phyloP scores from a whole-genome alignment of 37 sponge, comb jelly and placozoan genomes.

The Diacarnus erythraeanus region DNA sequence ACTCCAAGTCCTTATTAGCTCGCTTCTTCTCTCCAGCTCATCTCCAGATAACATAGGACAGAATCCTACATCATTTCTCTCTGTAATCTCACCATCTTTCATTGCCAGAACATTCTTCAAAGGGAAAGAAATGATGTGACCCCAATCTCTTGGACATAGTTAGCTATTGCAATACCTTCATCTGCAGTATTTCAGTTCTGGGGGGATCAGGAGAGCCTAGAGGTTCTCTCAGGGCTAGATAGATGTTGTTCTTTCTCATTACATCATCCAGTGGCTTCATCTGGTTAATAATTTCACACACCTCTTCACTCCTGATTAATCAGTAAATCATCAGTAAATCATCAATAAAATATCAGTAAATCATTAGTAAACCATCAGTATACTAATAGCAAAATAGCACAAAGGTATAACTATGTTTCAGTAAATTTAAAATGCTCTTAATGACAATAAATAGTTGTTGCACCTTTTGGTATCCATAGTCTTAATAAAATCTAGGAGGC shows the following conservation, averaged over 20 bases:
- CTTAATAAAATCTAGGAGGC: neutral
- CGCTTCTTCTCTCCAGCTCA: neutral
- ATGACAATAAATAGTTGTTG: constrained; percentile 3
- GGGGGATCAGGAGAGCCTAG: neutral
- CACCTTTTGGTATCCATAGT: neutral
- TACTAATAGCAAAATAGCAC: no score
- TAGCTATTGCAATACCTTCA: neutral
- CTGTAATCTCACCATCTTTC: no score
- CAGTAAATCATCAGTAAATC: neutral
- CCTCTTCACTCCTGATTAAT: neutral
- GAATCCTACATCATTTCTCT: no score
- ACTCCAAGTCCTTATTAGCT: no score
- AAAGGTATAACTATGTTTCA: no score
- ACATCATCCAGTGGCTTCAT: constrained; percentile 13
- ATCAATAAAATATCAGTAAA: neutral
- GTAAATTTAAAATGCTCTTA: neutral
- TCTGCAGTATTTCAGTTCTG: neutral
- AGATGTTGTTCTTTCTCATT: neutral
- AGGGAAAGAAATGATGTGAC: neutral
- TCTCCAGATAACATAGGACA: neutral
- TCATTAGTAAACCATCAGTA: no score
- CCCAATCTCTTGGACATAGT: neutral
- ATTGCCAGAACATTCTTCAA: no score
- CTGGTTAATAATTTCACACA: neutral
- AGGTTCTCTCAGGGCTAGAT: neutral